Conservation (phyloP, 2,113 vertebrate species). For the Leiothrix lutea region DNA sequence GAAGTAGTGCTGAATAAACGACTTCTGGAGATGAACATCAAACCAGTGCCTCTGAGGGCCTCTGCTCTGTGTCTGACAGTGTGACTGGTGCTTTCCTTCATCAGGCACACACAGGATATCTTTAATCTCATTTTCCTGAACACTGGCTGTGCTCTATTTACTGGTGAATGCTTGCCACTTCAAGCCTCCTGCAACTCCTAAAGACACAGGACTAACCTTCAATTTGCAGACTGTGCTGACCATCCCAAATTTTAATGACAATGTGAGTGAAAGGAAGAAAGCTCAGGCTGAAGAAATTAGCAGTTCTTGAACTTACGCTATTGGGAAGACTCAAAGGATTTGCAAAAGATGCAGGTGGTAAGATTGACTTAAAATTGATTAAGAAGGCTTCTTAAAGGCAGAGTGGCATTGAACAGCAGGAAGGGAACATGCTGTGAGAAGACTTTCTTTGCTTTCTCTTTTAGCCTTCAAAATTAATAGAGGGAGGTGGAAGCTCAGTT, state of each 20-base stretch:
- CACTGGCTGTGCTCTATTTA: neutral
- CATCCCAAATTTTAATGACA: neutral
- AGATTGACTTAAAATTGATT: neutral
- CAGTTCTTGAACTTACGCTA: neutral
- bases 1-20: too few species aligned
- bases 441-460: neutral
- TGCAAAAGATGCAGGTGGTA: neutral
- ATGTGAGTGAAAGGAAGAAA: neutral
- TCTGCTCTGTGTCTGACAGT: neutral
- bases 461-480: neutral
- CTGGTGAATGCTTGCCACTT: neutral
- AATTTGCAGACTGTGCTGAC: neutral
- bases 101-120: neutral
- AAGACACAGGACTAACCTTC: neutral
- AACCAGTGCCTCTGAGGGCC: neutral
- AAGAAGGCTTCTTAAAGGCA: neutral
- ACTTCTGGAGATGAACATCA: neutral
- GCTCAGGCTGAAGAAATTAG: neutral
- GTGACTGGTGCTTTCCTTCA: neutral
- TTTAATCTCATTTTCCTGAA: neutral
- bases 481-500: neutral
- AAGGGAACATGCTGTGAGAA: neutral
- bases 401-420: neutral
- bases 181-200: neutral
- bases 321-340: neutral